A percentile compares a stretch with the other conserved stretches of the same genome.
phyloP scores from a whole-genome alignment of 2,888 invertebrate species.

The Chydorus sphaericus region DNA sequence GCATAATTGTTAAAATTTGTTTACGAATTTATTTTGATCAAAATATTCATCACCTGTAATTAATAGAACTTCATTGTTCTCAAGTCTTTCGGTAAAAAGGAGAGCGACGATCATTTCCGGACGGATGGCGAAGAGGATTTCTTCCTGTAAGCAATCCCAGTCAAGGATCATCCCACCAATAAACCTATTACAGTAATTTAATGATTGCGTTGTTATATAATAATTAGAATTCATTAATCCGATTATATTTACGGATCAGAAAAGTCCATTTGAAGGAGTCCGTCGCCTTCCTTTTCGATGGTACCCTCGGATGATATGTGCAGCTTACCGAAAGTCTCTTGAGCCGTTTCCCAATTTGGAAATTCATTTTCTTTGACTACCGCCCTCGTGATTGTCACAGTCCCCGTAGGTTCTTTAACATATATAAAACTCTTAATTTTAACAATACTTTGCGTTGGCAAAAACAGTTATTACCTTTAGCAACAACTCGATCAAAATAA shows the following conservation, averaged over 20 bases:
- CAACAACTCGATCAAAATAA: constrained; percentile 70
- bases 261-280: constrained; percentile 83
- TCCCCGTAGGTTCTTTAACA: constrained; percentile 52
- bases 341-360: constrained; percentile 48
- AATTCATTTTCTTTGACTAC: constrained; percentile 39
- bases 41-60: constrained; percentile 51
- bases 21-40: not conserved
- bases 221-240: not conserved
- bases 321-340: constrained; percentile 41
- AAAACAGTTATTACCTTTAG: constrained; percentile 40
- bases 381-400: constrained; percentile 63
- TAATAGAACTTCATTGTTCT: constrained; percentile 64
- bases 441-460: constrained; percentile 3
- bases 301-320: constrained; percentile 58
- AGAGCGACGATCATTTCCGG: constrained; percentile 80
- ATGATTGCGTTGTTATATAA: constrained; percentile 7
- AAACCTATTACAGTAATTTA: too few relatives aligned
- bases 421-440: constrained; percentile 18
- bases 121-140: constrained; percentile 87
- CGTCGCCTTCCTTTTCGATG: constrained; percentile 69
- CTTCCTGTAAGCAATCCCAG: constrained; percentile 88
- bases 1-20: too few relatives aligned
- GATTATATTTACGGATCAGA: constrained; percentile 57
- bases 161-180: constrained; percentile 86
- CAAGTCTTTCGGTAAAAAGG: constrained; percentile 67